Evolutionary conservation across 2,888 invertebrate genomes (phyloP).

Genomic region (Macaria liturata): DNA sequence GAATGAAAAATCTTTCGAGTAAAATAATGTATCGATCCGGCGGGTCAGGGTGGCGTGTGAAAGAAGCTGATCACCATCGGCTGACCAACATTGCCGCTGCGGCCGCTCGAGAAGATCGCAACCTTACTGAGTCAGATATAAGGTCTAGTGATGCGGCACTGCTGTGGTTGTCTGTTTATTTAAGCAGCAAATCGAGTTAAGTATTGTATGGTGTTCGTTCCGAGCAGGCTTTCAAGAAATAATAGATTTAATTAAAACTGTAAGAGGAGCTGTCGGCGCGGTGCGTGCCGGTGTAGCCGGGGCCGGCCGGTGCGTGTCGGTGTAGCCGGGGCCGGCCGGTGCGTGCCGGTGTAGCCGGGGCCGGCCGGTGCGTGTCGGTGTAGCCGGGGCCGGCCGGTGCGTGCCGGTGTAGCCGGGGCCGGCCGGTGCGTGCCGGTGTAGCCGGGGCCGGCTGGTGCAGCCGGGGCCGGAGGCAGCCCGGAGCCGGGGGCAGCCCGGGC

Average conservation of each 20-base stretch:
- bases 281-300: constrained; percentile 9
- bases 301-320: not conserved
- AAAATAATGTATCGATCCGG: constrained; percentile 39
- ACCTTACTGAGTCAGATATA: constrained; percentile 6
- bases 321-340: constrained; percentile 6
- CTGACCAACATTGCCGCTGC: not conserved
- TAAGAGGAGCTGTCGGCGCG: constrained; percentile 26
- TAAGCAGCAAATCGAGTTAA: constrained; percentile 43
- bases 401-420: not conserved
- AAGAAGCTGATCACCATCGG: constrained; percentile 33
- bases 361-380: constrained; percentile 7
- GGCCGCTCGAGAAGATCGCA: constrained; percentile 1
- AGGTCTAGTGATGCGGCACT: not conserved
- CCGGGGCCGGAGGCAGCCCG: no score
- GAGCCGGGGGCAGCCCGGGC: not conserved
- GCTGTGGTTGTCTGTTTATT: constrained; percentile 34
- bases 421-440: constrained; percentile 10
- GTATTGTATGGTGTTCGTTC: constrained; percentile 34
- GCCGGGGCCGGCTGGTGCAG: not conserved
- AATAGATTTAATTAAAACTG: constrained; percentile 50
- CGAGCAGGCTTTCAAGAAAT: constrained; percentile 36
- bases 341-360: no score
- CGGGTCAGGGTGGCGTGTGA: constrained; percentile 48
- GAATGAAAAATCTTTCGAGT: constrained; percentile 38
- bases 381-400: constrained; percentile 6